phyloP scores from a whole-genome alignment of 2,888 invertebrate genomes.

The Callosobruchus maculatus region DNA sequence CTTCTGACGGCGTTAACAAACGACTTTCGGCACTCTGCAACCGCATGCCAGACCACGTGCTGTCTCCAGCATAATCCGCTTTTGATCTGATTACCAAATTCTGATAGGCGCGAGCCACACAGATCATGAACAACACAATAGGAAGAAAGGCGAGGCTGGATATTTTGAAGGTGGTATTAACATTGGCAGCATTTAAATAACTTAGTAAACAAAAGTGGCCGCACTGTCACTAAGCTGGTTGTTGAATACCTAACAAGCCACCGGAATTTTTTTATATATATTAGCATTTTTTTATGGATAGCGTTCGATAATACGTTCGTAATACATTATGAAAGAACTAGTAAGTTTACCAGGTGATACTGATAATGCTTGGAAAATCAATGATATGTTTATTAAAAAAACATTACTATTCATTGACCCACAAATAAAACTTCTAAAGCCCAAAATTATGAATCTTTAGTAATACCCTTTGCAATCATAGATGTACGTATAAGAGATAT shows the following conservation, averaged over 20 bases:
- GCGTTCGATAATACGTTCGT: neutral
- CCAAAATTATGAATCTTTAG: too few relatives aligned
- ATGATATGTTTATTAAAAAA: too few relatives aligned
- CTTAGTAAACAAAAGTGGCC: slow-evolving; percentile 15
- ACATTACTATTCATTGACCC: too few relatives aligned
- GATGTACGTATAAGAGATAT: too few relatives aligned
- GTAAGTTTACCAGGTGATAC: too few relatives aligned
- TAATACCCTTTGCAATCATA: too few relatives aligned
- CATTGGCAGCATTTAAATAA: slow-evolving; percentile 17
- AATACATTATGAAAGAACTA: too few relatives aligned
- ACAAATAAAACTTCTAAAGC: too few relatives aligned
- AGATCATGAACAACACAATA: slow-evolving; percentile 10
- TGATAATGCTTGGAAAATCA: too few relatives aligned
- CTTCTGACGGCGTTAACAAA: neutral
- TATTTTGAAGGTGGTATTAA: slow-evolving; percentile 15
- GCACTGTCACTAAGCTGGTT: slow-evolving; percentile 15
- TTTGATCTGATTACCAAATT: neutral
- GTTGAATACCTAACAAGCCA: slow-evolving; percentile 12
- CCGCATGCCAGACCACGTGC: neutral
- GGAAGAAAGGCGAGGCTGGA: slow-evolving; percentile 10
- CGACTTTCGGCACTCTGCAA: neutral
- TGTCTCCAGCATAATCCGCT: neutral
- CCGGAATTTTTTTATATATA: slow-evolving; percentile 5
- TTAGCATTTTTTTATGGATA: neutral
- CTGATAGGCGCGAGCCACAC: neutral